Evolutionary conservation across 2,888 invertebrate species (phyloP).

Genomic region (Cheilosia vernalis): DNA sequence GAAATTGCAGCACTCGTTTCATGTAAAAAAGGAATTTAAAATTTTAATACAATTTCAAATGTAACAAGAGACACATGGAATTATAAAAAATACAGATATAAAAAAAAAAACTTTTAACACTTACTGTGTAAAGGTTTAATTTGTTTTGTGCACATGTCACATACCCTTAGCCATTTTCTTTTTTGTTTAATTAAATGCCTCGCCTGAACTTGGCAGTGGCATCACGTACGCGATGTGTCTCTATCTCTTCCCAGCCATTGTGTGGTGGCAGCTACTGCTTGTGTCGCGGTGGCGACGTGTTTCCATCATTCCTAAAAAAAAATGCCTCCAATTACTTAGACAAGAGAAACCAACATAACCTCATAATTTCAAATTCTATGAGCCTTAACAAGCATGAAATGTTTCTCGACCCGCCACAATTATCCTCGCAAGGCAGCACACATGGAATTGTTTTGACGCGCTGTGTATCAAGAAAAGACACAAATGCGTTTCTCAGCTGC

Average conservation of each 20-base stretch:
- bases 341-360: background rate
- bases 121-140: background rate
- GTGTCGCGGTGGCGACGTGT: background rate
- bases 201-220: conserved; percentile 43
- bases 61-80: no score
- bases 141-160: background rate
- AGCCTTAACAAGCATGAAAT: conserved; percentile 24
- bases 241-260: background rate
- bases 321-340: background rate
- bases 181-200: conserved; percentile 36
- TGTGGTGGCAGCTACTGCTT: conserved; percentile 1
- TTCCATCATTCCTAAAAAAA: conserved; percentile 12
- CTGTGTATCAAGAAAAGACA: conserved; percentile 1
- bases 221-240: conserved; percentile 48
- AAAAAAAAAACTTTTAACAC: background rate
- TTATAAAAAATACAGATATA: background rate
- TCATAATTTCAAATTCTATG: conserved; percentile 5
- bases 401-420: conserved; percentile 8
- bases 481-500: conserved; percentile 25
- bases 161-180: background rate
- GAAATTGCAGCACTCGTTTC: no score
- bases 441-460: conserved; percentile 4
- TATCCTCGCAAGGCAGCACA: conserved; percentile 12
- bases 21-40: no score
- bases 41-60: no score